A percentile compares a stretch with the other conserved stretches of the same genome.
These are phyloP conservation scores for Caenorhabditis sinica DNA, from an alignment of 2,888 invertebrate genomes.

Conservation along the genomic window DNA sequence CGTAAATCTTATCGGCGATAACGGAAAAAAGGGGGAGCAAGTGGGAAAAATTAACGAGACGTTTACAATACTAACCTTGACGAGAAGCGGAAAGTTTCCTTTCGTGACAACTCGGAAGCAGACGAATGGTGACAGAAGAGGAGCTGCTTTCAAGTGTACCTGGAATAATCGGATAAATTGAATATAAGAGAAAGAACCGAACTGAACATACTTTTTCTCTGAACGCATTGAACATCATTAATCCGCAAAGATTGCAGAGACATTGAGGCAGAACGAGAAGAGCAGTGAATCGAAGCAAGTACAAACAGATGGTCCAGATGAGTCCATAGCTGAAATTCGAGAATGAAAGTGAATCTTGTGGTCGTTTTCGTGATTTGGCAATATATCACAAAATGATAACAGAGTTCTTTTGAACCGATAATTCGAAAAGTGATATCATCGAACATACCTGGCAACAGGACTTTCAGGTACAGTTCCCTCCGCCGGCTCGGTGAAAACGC, in stretches of 20 bases:
- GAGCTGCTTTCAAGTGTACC: conserved; percentile 89
- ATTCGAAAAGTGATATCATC: conserved; percentile 14
- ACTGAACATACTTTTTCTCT: conserved; percentile 85
- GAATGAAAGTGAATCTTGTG: conserved; percentile 29
- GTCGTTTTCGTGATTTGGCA: not conserved
- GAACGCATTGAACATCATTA: conserved; percentile 94
- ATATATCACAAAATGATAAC: conserved; percentile 26
- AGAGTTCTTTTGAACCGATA: not conserved
- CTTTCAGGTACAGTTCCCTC: conserved; percentile 67
- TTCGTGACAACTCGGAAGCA: conserved; percentile 95
- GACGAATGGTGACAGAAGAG: conserved; percentile 93
- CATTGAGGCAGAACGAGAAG: conserved; percentile 84
- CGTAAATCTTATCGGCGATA: conserved; percentile 45
- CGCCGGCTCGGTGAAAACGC: conserved; percentile 75
- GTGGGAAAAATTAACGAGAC: too few relatives aligned
- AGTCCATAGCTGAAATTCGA: conserved; percentile 83
- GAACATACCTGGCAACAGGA: conserved; percentile 68
- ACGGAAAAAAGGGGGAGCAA: not conserved
- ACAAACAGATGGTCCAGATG: conserved; percentile 79
- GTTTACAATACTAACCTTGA: conserved; percentile 86
- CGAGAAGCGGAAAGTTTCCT: conserved; percentile 94
- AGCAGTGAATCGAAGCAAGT: conserved; percentile 80
- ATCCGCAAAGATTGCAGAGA: conserved; percentile 82
- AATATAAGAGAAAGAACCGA: not conserved
- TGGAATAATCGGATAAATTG: conserved; percentile 28